phyloP scores from a whole-genome alignment of 2,113 vertebrate genomes.

The Pseudopipra pipra region DNA sequence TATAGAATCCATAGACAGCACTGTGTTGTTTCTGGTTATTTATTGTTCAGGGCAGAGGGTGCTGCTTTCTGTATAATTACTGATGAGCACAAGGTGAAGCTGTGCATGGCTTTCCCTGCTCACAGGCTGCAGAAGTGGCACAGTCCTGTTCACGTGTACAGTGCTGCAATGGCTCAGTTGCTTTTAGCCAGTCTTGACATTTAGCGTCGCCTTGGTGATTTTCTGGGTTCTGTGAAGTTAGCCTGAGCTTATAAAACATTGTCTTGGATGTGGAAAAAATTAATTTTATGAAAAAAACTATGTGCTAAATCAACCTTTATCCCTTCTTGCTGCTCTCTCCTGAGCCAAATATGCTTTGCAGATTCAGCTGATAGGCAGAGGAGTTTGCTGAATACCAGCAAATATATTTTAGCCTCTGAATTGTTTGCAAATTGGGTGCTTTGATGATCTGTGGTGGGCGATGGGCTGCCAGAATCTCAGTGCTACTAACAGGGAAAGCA shows the following conservation, averaged over 20 bases:
- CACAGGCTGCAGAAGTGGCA: neutral
- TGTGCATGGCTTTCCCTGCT: neutral
- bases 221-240: conserved; percentile 46
- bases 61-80: neutral
- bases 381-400: neutral
- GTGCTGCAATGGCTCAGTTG: conserved; percentile 9
- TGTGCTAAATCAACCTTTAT: neutral
- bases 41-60: neutral
- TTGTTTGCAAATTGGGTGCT: neutral
- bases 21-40: neutral
- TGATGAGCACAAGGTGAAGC: neutral
- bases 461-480: neutral
- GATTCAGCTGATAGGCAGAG: neutral
- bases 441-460: neutral
- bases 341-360: neutral
- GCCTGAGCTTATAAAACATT: conserved; percentile 1
- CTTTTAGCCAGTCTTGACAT: conserved; percentile 52
- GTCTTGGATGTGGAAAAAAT: neutral
- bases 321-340: neutral
- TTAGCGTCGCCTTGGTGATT: conserved; percentile 63
- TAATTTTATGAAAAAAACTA: neutral
- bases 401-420: neutral
- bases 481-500: neutral
- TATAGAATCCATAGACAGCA: neutral
- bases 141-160: neutral